Conservation (phyloP, 2,113 vertebrate genomes). For the Geococcyx californianus region DNA sequence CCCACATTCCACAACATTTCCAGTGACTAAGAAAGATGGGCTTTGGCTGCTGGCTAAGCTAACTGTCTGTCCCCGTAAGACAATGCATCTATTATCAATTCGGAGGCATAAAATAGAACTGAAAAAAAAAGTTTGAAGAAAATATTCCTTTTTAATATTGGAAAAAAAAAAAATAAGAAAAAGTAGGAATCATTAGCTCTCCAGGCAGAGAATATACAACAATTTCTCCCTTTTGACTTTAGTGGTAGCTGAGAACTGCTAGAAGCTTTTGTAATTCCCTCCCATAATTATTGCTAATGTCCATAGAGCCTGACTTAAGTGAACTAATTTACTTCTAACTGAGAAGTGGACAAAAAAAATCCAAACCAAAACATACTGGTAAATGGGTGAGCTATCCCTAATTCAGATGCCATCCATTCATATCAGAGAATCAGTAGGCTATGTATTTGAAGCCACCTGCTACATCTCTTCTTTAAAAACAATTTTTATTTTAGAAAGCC, state of each 20-base stretch:
- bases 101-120: not conserved
- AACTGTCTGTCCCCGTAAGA: not conserved
- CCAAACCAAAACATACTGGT: not conserved
- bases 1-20: constrained; percentile 2
- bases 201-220: not conserved
- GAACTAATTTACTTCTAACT: not conserved
- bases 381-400: not conserved
- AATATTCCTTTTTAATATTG: not conserved
- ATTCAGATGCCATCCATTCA: not conserved
- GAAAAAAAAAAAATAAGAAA: not conserved
- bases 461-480: not conserved
- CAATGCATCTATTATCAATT: not conserved
- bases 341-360: not conserved
- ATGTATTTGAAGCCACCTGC: not conserved
- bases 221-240: not conserved
- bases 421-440: not conserved
- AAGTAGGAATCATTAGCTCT: not conserved
- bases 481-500: not conserved
- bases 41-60: constrained; percentile 1
- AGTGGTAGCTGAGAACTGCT: not conserved
- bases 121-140: not conserved
- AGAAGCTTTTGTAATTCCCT: not conserved
- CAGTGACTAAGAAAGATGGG: constrained; percentile 19
- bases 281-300: not conserved
- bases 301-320: not conserved